Conservation (phyloP, 35 echinoderm and acorn worm species). For the Eucidaris tribuloides region DNA sequence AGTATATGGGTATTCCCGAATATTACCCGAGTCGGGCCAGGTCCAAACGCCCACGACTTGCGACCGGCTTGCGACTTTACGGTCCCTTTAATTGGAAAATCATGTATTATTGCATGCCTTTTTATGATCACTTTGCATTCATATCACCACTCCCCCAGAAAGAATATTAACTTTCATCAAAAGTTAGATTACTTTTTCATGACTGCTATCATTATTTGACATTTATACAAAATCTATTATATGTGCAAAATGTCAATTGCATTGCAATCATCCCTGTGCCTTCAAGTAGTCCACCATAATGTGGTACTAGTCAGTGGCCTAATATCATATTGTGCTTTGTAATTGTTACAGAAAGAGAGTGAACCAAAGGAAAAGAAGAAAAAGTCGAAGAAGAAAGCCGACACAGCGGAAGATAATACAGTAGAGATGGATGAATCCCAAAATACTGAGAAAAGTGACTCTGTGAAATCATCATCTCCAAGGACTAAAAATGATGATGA, state of each 20-base stretch:
- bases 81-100: too few relatives aligned
- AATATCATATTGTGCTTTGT: neutral
- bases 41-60: too few relatives aligned
- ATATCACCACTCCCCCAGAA: too few relatives aligned
- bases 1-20: too few relatives aligned
- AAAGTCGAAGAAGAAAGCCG: slow-evolving; percentile 7
- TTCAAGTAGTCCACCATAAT: neutral
- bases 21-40: too few relatives aligned
- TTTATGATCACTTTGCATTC: too few relatives aligned
- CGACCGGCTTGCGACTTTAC: too few relatives aligned
- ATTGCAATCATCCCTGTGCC: neutral
- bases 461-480: neutral
- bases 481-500: neutral
- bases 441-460: neutral
- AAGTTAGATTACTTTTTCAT: neutral
- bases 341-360: neutral
- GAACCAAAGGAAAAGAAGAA: slow-evolving; percentile 31
- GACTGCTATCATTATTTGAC: neutral
- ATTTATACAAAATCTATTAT: neutral
- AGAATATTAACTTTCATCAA: neutral
- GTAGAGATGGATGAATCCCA: neutral
- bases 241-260: neutral
- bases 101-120: too few relatives aligned
- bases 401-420: neutral
- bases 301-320: too few relatives aligned